Conservation (phyloP, 2,113 vertebrate species). For the Amblyornis subalaris region DNA sequence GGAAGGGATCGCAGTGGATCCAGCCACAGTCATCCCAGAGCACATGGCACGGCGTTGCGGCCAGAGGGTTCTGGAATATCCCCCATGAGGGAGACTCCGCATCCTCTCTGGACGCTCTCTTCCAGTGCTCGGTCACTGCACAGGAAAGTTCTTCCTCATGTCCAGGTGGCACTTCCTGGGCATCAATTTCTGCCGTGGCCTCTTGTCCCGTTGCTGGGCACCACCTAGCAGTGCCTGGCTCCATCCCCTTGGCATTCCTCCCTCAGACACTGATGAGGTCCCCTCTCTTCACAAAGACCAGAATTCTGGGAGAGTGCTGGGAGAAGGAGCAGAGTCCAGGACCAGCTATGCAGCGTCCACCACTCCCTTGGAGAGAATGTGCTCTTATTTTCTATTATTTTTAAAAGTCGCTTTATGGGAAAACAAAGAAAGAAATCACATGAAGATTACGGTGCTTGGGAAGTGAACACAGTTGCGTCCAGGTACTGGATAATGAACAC, state of each 20-base stretch:
- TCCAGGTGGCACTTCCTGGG: not conserved
- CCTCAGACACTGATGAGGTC: not conserved
- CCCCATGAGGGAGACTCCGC: not conserved
- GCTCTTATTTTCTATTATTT: not conserved
- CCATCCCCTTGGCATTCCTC: not conserved
- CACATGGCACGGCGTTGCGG: fast-evolving
- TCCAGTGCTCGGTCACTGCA: not conserved
- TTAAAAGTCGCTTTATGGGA: not conserved
- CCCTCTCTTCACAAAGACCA: not conserved
- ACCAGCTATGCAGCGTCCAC: not conserved
- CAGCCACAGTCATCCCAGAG: fast-evolving
- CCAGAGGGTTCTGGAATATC: no score
- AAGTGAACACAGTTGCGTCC: not conserved
- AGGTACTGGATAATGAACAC: not conserved
- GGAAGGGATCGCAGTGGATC: not conserved
- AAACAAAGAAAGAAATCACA: not conserved
- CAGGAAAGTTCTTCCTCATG: not conserved
- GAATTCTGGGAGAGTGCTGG: not conserved
- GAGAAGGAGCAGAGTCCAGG: not conserved
- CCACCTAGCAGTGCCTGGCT: not conserved
- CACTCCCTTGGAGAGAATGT: not conserved
- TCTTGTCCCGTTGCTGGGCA: not conserved
- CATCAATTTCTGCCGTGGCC: not conserved
- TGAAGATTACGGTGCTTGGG: not conserved
- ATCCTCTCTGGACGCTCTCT: not conserved